Conservation (phyloP, 1,140 invertebrate genomes). For the Aplysia californica region DNA sequence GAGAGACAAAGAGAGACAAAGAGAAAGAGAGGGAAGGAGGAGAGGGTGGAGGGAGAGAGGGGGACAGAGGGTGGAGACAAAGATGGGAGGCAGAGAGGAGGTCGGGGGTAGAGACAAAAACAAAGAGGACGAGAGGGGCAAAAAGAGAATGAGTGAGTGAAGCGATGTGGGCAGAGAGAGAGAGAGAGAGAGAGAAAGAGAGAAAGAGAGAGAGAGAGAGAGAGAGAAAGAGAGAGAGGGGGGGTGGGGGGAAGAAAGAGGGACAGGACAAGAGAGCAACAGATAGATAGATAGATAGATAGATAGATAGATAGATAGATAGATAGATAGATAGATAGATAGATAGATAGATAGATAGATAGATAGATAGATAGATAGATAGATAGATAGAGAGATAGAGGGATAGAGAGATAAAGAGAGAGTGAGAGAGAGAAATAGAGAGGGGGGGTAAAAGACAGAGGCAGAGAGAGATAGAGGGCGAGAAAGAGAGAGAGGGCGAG, state of each 20-base stretch:
- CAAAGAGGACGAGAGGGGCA: neutral
- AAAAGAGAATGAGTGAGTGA: slow-evolving; percentile 2
- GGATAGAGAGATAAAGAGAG: slow-evolving; percentile 11
- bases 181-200: neutral
- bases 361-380: neutral
- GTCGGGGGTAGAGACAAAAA: neutral
- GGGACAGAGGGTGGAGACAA: neutral
- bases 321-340: neutral
- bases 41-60: neutral
- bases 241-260: neutral
- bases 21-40: neutral
- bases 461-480: slow-evolving; percentile 4
- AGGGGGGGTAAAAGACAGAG: slow-evolving; percentile 1
- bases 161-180: neutral
- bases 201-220: neutral
- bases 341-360: neutral
- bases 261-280: slow-evolving; percentile 1
- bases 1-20: neutral
- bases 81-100: neutral
- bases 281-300: neutral
- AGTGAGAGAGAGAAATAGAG: slow-evolving; percentile 24
- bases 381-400: neutral
- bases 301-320: neutral
- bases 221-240: neutral
- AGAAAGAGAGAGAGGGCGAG: neutral